phyloP scores from a whole-genome alignment of 2,113 vertebrate species.

The Corythornis cristatus region DNA sequence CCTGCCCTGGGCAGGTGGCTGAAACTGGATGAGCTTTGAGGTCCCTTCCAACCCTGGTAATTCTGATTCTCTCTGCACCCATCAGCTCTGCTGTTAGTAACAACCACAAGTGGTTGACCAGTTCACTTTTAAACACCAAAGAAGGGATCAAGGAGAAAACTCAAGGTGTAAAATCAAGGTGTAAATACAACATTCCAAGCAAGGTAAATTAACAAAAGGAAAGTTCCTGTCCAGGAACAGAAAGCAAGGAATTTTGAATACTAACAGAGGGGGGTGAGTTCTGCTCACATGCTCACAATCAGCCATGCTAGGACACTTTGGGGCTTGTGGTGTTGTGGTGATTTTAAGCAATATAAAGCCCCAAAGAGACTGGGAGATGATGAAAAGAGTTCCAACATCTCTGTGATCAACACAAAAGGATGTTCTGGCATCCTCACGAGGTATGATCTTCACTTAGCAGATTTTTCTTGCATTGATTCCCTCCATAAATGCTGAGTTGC shows the following conservation, averaged over 20 bases:
- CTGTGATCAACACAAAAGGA: background rate
- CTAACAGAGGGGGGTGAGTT: background rate
- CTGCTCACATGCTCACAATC: background rate
- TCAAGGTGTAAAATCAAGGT: background rate
- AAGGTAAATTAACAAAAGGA: background rate
- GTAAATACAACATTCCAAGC: background rate
- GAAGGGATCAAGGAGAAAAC: background rate
- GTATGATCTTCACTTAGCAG: background rate
- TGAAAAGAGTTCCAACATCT: background rate
- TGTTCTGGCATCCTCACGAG: background rate
- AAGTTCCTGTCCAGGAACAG: background rate
- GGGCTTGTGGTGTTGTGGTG: background rate
- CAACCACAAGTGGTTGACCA: background rate
- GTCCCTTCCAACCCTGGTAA: too few relatives aligned
- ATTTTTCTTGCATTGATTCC: background rate
- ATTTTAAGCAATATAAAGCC: background rate
- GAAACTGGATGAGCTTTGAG: too few relatives aligned
- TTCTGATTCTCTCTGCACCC: background rate
- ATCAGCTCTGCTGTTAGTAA: background rate
- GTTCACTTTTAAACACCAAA: background rate
- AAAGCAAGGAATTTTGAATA: background rate
- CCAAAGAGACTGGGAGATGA: background rate
- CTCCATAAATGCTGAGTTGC: background rate
- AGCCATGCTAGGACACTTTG: background rate
- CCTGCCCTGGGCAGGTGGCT: too few relatives aligned